phyloP scores from a whole-genome alignment of 2,888 invertebrate genomes.

The Ecdyonurus torrentis region DNA sequence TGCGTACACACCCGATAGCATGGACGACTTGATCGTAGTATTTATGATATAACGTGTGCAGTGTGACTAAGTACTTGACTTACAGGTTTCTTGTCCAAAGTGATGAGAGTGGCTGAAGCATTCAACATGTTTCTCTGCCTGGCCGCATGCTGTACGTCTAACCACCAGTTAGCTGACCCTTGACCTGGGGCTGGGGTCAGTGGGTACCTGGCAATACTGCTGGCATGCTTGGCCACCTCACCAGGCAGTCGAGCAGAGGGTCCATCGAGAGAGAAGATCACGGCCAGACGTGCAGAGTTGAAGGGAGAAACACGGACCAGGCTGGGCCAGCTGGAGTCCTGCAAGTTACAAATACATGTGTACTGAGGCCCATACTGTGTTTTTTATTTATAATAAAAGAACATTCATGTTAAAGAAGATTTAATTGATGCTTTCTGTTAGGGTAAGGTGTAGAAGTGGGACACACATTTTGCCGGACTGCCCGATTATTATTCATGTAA shows the following conservation, averaged over 20 bases:
- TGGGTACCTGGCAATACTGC: not conserved
- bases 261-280: not conserved
- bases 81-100: not conserved
- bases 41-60: no score
- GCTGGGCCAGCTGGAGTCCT: not conserved
- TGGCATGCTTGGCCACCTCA: not conserved
- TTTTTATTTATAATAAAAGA: not conserved
- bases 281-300: slow-evolving; percentile 1
- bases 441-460: no score
- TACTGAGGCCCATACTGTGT: not conserved
- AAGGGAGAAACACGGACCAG: not conserved
- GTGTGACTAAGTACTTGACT: not conserved
- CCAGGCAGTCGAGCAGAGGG: not conserved
- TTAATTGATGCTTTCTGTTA: no score
- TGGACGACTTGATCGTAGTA: no score
- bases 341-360: no score
- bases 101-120: not conserved
- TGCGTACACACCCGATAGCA: no score
- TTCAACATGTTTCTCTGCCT: not conserved
- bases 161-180: not conserved
- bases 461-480: no score
- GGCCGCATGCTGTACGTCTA: not conserved
- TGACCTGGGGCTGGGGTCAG: not conserved
- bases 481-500: no score
- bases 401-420: no score